These are phyloP conservation scores for Furnarius figulus DNA, from an alignment of 2,113 vertebrate genomes.

Conservation along the genomic window DNA sequence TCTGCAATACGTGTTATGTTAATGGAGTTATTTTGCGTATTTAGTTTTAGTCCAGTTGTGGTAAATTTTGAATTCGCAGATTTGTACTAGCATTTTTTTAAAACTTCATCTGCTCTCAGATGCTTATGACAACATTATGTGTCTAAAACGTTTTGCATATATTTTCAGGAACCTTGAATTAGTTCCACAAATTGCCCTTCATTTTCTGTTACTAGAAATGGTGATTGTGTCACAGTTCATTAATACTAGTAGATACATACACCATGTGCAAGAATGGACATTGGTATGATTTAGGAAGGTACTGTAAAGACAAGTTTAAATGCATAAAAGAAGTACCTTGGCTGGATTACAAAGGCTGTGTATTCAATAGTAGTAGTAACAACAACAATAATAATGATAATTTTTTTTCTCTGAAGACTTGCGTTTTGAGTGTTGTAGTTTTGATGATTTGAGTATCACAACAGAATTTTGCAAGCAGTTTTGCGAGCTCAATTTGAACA, in stretches of 20 bases:
- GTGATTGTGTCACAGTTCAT: not conserved
- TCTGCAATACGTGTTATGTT: not conserved
- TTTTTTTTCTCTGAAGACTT: not conserved
- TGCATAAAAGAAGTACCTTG: not conserved
- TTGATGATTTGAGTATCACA: not conserved
- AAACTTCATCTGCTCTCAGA: not conserved
- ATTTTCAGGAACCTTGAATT: not conserved
- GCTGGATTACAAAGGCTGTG: not conserved
- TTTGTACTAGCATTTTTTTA: not conserved
- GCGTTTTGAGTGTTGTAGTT: not conserved
- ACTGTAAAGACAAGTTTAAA: not conserved
- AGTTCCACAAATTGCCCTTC: not conserved
- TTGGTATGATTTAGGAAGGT: not conserved
- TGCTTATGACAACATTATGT: not conserved
- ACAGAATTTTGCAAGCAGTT: not conserved
- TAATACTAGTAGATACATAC: not conserved
- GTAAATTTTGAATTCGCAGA: not conserved
- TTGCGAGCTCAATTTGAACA: not conserved
- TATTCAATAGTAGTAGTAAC: not conserved
- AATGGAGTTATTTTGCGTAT: not conserved
- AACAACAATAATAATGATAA: not conserved
- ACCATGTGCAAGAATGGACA: not conserved
- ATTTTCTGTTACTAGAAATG: not conserved
- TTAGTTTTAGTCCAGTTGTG: not conserved
- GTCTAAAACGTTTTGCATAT: not conserved